Evolutionary conservation across 2,888 invertebrate species (phyloP), one percentile per base, ranked within the genome.

Genomic region (Meta bourneti): DNA sequence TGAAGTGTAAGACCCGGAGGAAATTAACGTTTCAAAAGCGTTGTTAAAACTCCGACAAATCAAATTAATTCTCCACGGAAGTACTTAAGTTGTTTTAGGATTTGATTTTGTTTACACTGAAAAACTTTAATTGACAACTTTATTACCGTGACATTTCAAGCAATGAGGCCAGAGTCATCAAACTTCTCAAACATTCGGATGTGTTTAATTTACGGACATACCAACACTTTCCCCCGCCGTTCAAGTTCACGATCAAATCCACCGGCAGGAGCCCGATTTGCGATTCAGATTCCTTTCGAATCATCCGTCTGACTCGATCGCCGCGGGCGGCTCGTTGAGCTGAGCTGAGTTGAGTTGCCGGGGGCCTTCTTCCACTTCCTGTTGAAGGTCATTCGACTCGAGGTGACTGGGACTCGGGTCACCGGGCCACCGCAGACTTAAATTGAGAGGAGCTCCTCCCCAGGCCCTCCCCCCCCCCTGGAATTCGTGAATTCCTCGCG

Each of bases 311-410:
- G 51, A 34, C 71, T 70, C 13, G 0, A 13, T 5, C 71, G 51
- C 70, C 34, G 34, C 70, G 19, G 51, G 52, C 19, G 19, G 51
- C 13, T 71, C 20, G 20, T 11, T 78, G 9, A 61, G 61, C 9
- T n/a, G 71, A 71, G 82, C 8, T n/a, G 78, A 71, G 83, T 83
- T 78, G 83, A 83, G 79, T 61, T 85, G 80, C 83, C 87, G 19
- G 8, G 69, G 69, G 83, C 81, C 80, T 75, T 34, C 71, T 81
- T 82, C 81, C n/a, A 91, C 91, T 91, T 91, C 91, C 91, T 91
- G 91, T 77, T 91, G 91, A 91, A 87, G 91, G 91, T 91, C 91
- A 91, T 83, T 87, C 87, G 87, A 91, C 86, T 87, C 20, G 79
- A 87, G 91, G 91, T 91, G 91, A 91, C 75, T 91, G 13, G 91